Base-by-base conservation (phyloP, 1,140 invertebrate genomes). In the Belonocnema kinseyi region DNA sequence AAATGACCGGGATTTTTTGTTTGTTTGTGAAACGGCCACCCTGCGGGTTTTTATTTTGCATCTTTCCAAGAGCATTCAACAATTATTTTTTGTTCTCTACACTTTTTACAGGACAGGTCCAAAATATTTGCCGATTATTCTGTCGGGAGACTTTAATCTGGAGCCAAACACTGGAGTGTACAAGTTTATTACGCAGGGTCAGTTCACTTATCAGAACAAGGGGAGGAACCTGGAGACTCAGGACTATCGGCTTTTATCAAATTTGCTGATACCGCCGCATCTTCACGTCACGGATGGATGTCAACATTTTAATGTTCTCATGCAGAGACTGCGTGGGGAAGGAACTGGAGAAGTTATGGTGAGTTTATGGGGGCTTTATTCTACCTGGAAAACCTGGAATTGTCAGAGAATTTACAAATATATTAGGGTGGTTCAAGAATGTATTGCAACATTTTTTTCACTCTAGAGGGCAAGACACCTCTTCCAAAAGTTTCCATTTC, bases 111-210 rank as follows among this genome's bases (percentile, higher is more conserved):
- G 90, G 40, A 76, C 72, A 7, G 87, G 87, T 7, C 75, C 91
- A 14, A 80, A 85, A 21, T 95, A 96, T 86, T 88, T 95, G 70
- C 97, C 98, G 0, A 93, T 97, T 3, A 94, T 99, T 76, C 76
- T 99, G 66, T 95, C 96, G 12, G 98, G 98, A 0, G 98, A 99
- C 89, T 96, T 99, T 72, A 99, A 99, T 91, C 94, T 95, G 8
- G 91, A 93, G 78, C 95, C 96, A 0, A 86, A 94, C 56, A 95
- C 94, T 52, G 91, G 93, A 6, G 93, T 98, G 0, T 95, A 97
- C 82, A 90, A 94, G 72, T 94, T 97, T 66, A 89, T 98, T 58
- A 93, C 92, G 0, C 90, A 91, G n/a, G 96, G 96, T 19, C 84
- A 89, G 54, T 90, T 97, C 7, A 87, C 93, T 80, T 95, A 94